Conservation (phyloP, 2,797 vertebrate genomes). For the Buphagus erythrorhynchus region DNA sequence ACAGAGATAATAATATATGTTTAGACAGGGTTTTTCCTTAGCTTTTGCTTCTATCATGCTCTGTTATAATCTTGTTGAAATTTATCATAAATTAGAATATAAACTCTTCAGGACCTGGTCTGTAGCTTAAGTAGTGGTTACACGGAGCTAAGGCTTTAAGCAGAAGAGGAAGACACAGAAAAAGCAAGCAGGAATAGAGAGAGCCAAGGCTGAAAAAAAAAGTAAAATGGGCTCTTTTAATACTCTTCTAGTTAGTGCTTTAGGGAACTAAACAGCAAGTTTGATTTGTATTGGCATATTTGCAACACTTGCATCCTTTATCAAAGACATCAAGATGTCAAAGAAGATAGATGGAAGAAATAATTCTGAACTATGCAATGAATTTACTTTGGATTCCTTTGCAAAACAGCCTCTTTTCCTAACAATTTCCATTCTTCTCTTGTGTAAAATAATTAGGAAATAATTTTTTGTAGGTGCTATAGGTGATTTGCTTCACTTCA, state of each 20-base stretch:
- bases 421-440: neutral
- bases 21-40: neutral
- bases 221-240: neutral
- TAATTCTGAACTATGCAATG: neutral
- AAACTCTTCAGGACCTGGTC: neutral
- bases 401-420: neutral
- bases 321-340: neutral
- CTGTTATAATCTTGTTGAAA: neutral
- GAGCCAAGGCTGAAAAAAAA: neutral
- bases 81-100: neutral
- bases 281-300: neutral
- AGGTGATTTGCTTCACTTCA: neutral
- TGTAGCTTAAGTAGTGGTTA: neutral
- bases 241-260: neutral
- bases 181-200: neutral
- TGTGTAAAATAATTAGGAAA: neutral
- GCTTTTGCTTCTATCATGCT: neutral
- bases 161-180: neutral
- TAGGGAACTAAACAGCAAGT: neutral
- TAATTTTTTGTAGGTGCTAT: neutral
- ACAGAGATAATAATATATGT: neutral
- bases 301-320: neutral
- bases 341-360: neutral
- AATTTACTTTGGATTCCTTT: neutral
- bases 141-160: neutral